These are phyloP conservation scores for Polydrusus tereticollis DNA, from an alignment of 2,888 invertebrate genomes.

Conservation along the genomic window DNA sequence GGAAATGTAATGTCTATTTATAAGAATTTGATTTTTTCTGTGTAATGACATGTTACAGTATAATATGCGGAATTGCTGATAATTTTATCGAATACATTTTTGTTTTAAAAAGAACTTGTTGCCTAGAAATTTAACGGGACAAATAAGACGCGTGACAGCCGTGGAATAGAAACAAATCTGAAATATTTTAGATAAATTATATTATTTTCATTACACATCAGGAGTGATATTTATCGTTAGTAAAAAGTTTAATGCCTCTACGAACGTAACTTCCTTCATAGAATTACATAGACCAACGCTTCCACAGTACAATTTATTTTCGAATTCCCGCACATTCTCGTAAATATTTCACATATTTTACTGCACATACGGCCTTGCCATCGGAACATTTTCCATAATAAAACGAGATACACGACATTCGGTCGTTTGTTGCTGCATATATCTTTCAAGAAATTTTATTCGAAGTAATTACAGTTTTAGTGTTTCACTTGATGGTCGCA, in stretches of 20 bases:
- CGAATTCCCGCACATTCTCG: constrained; percentile 36
- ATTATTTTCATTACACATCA: background rate
- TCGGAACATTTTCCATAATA: constrained; percentile 34
- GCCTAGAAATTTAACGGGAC: too few species aligned
- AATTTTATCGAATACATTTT: too few species aligned
- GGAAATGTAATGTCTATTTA: too few species aligned
- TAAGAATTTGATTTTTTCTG: too few species aligned
- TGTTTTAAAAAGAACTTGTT: too few species aligned
- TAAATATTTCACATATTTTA: constrained; percentile 37
- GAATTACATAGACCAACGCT: constrained; percentile 34
- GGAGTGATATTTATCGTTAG: constrained; percentile 10
- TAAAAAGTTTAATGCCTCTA: constrained; percentile 33
- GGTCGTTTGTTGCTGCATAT: constrained; percentile 26
- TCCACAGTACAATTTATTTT: constrained; percentile 29
- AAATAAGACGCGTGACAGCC: background rate
- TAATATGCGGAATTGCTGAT: too few species aligned
- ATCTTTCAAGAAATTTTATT: constrained; percentile 38
- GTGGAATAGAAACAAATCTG: background rate
- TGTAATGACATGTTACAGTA: too few species aligned
- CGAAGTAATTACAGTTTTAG: constrained; percentile 30
- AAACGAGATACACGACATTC: constrained; percentile 26
- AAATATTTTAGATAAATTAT: background rate
- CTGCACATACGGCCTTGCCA: constrained; percentile 35
- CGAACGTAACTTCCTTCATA: constrained; percentile 35
- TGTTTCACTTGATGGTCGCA: constrained; percentile 29